Base-by-base conservation (phyloP, 2,113 vertebrate species). In the Macroglossus sobrinus region DNA sequence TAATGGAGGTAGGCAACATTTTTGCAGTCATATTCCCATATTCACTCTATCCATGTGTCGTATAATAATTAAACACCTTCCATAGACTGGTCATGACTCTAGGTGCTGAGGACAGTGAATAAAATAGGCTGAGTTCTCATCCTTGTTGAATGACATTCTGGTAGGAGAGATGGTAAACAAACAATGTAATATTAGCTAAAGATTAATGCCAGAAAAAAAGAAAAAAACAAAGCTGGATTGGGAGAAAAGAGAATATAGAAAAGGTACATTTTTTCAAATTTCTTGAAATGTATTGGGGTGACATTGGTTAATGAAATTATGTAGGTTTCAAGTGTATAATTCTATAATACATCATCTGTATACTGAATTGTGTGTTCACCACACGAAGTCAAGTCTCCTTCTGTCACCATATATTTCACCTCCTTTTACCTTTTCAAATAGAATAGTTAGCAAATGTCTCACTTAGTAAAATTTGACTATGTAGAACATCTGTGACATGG, bases 371-470 rank as follows among this genome's bases (percentile, higher is more conserved):
- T 63, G 28, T 63, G 59, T 30, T 63, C 59, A 30, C 28, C 26
- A 30, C 3, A 11, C 26, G 30, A 61, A 61, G 59, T 24, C 28
- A 59, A 59, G 59, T 63, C 59, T 63, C 59, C 12, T 55, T 55
- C 53, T 11, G 26, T 63, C 26, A 30, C 11, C 12, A 14, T 63
- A 63, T 63, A 30, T 63, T 63, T 63, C 4, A 63, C 59, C 4
- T 12, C 28, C 59, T 30, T 63, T 63, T 30, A 63, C 26, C 59
- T 63, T 63, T 63, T 63, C 59, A 33, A 64, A 80, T 6, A 10
- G 4, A 24, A 19, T 35, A 2, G 1, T 1, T 7, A 19, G 11
- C 38, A 16, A 64, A 7, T 45, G 18, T 5, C 12, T 57, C 22
- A 28, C 74, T 40, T 30, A 50, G 13, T 24, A 86, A 61, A 13